Evolutionary conservation across 2,113 vertebrate species (phyloP), one percentile per base, ranked within the genome.

Genomic region (Osmerus eperlanus): DNA sequence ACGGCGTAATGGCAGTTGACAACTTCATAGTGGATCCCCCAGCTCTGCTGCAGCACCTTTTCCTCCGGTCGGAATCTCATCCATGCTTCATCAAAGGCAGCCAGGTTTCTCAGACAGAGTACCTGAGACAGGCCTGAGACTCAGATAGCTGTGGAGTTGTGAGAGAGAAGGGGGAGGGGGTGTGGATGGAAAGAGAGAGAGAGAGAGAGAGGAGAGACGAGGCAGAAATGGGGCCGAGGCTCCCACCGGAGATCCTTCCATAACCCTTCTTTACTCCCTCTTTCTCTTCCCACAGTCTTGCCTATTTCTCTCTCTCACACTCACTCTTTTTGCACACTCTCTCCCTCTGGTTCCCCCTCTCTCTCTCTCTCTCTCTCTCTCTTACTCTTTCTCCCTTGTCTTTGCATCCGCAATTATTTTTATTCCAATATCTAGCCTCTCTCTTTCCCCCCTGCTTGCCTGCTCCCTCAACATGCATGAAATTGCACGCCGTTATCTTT

Each of bases 401-500:
- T 67, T 71, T 56, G 61, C 51, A 68, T 67, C 52, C 53, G 72
- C 73, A 67, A 73, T 95, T 92, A 93, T 93, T 92, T 89, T 87
- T 78, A 91, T 91, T 87, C 79, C 80, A 75, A 85, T 87, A 87
- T 91, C 85, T 84, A 88, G 78, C 80, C 78, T 83, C 83, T 80
- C 78, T 83, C 56, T 81, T 70, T 63, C 53, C n/a, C 73, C 62
- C 54, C 15, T 78, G 84, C 79, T 82, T 74, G 65, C 74, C 83
- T 89, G 81, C 83, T 84, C 91, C 72, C 88, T 92, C 91, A 92
- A 92, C 78, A 78, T 69, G 78, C 85, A 70, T 89, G 88, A 91
- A 89, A 87, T 89, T 89, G 85, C 85, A 83, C 72, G 64, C 86
- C 89, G 89, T 91, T 85, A 85, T 89, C 83, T 88, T 91, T 92